Evolutionary conservation across 2,888 invertebrate species (phyloP).

Genomic region (Epicampocera succincta): DNA sequence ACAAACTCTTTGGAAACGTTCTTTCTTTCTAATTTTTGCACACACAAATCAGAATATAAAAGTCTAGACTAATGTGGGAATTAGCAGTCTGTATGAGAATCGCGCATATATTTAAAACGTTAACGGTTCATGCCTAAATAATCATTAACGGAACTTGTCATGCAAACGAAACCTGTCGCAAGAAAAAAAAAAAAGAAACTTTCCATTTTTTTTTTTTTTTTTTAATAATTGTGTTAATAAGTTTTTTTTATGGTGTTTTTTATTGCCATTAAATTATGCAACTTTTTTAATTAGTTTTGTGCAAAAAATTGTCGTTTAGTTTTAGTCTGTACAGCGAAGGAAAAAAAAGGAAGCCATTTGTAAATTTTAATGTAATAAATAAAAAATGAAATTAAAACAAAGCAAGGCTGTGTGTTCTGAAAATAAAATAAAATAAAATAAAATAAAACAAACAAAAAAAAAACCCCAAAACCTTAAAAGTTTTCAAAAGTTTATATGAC

Average conservation of each 20-base stretch:
- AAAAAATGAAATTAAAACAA: conserved; percentile 77
- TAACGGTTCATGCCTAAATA: no score
- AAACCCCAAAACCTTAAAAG: conserved; percentile 28
- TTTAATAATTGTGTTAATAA: not conserved
- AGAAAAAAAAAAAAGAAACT: no score
- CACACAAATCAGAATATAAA: no score
- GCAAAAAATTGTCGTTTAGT: conserved; percentile 28
- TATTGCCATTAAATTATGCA: not conserved
- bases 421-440: conserved; percentile 64
- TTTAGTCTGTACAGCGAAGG: conserved; percentile 15
- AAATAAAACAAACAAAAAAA: no score
- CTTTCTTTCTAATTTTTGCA: no score
- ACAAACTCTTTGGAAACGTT: no score
- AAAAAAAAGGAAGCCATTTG: conserved; percentile 55
- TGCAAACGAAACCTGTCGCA: no score
- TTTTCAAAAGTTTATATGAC: conserved; percentile 51
- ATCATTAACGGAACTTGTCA: no score
- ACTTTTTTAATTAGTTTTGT: conserved; percentile 28
- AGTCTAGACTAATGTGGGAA: no score
- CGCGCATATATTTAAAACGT: no score
- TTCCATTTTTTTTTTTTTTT: no score
- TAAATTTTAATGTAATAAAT: conserved; percentile 77
- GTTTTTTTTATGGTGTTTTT: not conserved
- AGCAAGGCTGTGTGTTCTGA: conserved; percentile 81
- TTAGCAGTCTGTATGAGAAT: no score